A percentile compares a stretch with the other conserved stretches of the same genome.
phyloP scores from a whole-genome alignment of 2,888 invertebrate genomes.

The Cataglyphis cursor region DNA sequence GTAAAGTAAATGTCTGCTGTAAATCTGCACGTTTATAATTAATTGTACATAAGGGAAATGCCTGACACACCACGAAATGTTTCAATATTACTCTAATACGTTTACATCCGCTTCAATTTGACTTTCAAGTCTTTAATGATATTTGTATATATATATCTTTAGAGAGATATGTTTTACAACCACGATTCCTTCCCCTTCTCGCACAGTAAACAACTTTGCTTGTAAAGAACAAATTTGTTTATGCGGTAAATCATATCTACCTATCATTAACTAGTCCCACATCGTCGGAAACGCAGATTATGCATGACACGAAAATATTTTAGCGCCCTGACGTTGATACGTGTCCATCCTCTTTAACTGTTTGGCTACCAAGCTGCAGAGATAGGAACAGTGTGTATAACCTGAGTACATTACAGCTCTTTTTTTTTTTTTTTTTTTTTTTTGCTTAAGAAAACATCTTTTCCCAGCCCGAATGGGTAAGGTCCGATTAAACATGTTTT shows the following conservation, averaged over 20 bases:
- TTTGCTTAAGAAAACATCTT: conserved; percentile 15
- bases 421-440: conserved; percentile 39
- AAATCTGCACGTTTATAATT: neutral
- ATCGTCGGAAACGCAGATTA: neutral
- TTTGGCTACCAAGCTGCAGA: conserved; percentile 17
- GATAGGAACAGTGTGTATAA: conserved; percentile 4
- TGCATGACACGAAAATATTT: neutral
- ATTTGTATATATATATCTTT: neutral
- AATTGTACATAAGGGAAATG: neutral
- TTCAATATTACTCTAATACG: neutral
- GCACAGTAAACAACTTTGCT: neutral
- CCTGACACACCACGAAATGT: neutral
- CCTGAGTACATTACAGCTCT: too few relatives aligned
- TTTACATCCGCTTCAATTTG: neutral
- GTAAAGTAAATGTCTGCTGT: neutral
- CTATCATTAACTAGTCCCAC: neutral
- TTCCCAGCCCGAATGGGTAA: neutral
- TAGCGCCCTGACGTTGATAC: neutral
- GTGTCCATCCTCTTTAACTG: conserved; percentile 27
- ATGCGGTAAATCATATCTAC: neutral
- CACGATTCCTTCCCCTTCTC: neutral
- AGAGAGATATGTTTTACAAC: neutral
- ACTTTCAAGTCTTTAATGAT: neutral
- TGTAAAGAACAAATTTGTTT: neutral
- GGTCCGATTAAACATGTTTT: conserved; percentile 18